These are phyloP conservation scores for Nesospiza acunhae DNA, from an alignment of 2,113 vertebrate genomes.

Conservation along the genomic window DNA sequence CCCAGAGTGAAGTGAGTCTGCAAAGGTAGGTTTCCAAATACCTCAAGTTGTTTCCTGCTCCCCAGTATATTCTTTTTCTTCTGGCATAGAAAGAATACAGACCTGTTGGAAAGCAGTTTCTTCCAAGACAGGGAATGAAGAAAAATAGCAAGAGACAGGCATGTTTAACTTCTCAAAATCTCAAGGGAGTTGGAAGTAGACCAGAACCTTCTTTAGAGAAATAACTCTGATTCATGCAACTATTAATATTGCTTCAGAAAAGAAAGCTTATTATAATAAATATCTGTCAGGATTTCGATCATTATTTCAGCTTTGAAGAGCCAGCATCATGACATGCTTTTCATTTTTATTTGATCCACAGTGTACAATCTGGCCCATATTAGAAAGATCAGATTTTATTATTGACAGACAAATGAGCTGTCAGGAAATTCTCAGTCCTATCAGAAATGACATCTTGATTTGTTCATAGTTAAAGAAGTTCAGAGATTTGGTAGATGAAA, in stretches of 20 bases:
- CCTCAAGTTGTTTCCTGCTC: background rate
- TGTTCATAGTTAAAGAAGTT: background rate
- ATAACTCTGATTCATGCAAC: background rate
- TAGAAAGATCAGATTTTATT: background rate
- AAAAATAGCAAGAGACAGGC: background rate
- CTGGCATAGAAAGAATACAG: background rate
- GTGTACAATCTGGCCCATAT: background rate
- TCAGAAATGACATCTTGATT: background rate
- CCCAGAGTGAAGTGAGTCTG: background rate
- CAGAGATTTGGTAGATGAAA: background rate
- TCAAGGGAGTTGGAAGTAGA: background rate
- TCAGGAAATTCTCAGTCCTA: background rate
- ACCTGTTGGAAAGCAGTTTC: background rate
- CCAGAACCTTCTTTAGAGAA: background rate
- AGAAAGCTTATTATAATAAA: background rate
- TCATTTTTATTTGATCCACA: background rate
- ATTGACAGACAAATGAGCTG: background rate
- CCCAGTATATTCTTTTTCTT: background rate
- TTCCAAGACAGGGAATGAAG: background rate
- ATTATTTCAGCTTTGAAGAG: background rate
- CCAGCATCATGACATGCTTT: background rate
- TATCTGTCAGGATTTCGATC: background rate
- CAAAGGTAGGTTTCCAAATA: background rate
- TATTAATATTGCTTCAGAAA: background rate
- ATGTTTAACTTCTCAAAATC: background rate